Percentiles rank a stretch among this genome's conserved stretches.
phyloP scores from a whole-genome alignment of 2,113 vertebrate genomes.

The Sclerurus mexicanus region DNA sequence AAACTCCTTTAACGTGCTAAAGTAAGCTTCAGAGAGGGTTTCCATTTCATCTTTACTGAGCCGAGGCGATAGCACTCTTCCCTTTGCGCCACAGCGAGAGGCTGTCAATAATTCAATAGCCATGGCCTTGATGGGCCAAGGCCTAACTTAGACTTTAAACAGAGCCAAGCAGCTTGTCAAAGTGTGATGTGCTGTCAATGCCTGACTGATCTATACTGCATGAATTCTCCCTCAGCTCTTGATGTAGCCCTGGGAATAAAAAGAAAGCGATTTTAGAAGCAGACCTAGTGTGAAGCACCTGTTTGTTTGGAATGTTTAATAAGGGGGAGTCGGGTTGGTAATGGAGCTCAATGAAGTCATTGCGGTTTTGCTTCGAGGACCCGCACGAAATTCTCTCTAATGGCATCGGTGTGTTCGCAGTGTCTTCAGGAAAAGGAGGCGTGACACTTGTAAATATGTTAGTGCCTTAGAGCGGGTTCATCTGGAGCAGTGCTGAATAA shows the following conservation, averaged over 20 bases:
- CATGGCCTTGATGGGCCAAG: conserved; percentile 78
- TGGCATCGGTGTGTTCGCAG: neutral
- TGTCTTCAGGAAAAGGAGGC: neutral
- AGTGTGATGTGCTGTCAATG: conserved; percentile 79
- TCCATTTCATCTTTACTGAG: conserved; percentile 85
- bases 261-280: conserved; percentile 77
- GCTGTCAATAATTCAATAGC: conserved; percentile 88
- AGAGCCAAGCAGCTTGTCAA: conserved; percentile 80
- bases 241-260: conserved; percentile 77
- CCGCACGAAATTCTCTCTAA: neutral
- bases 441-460: neutral
- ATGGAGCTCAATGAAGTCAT: neutral
- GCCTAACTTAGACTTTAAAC: conserved; percentile 80
- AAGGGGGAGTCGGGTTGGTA: neutral
- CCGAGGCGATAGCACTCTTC: conserved; percentile 67
- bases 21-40: conserved; percentile 80
- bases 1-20: conserved; percentile 81
- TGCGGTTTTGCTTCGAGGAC: neutral
- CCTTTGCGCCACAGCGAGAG: conserved; percentile 70
- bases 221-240: conserved; percentile 72
- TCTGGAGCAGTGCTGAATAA: neutral
- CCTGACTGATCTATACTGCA: conserved; percentile 83
- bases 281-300: conserved; percentile 68
- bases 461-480: neutral
- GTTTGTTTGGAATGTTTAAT: conserved; percentile 74